Base-by-base conservation (phyloP, 2,113 vertebrate species). In the Gasterosteus aculeatus region DNA sequence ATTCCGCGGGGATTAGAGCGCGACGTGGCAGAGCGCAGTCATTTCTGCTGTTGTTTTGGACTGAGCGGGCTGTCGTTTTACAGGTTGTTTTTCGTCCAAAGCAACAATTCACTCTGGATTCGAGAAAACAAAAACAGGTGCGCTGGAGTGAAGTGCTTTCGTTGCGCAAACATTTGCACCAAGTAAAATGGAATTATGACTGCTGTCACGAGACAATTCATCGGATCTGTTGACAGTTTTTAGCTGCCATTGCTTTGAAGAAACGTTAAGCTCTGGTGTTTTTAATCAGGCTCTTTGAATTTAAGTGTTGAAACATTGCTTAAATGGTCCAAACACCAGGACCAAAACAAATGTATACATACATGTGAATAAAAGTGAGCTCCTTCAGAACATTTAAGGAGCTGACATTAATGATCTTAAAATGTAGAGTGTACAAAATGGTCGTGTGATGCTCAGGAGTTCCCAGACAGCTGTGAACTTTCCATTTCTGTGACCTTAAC, bases 1-100 rank as follows among this genome's bases (percentile, higher is more conserved):
- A 91, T 89, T 90, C 56, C 69, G 26, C 22, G 7, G 78, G 77
- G 91, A 94, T 93, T 92, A 91, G 78, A 89, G 68, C 46, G 63
- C 81, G 83, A 86, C 72, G 51, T 81, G 69, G 83, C 63, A 73
- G 75, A 84, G 75, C 31, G n/a, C 42, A 78, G 88, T 74, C 59
- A 88, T 89, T 87, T 89, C 83, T 77, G 56, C 38, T 77, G 79
- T 86, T 85, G 83, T 91, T 90, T 69, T 82, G 87, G 78, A 80
- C 67, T 49, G 49, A 67, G 31, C 19, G 12, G 26, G 54, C 19
- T 74, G 67, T 64, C 57, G 63, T 56, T 47, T 22, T 42, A 59
- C 51, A 77, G 75, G 59, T 84, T 85, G 53, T 80, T 75, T 54
- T 54, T 54, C 26, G 8, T 7, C 1, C 47, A 66, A 12, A 69